phyloP scores from a whole-genome alignment of 2,113 vertebrate species.

The Prietella phreatophila region DNA sequence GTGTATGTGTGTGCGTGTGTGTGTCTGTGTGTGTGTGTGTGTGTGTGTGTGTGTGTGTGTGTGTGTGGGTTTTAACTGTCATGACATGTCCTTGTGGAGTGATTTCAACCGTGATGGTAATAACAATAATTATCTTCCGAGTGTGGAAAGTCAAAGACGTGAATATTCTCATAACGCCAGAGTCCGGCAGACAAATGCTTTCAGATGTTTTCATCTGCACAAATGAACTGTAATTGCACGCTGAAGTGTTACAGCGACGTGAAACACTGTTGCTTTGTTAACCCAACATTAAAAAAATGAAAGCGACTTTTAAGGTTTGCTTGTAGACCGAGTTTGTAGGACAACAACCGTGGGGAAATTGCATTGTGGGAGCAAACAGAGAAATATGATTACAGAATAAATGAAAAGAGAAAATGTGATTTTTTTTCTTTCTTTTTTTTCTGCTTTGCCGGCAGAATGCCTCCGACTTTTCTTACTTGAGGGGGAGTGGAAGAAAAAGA shows the following conservation, averaged over 20 bases:
- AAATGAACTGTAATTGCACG: conserved; percentile 76
- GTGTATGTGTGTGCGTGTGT: conserved; percentile 35
- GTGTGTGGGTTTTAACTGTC: conserved; percentile 62
- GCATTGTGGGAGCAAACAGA: conserved; percentile 19
- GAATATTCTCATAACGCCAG: conserved; percentile 72
- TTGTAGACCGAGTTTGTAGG: conserved; percentile 29
- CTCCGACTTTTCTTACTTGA: conserved; percentile 55
- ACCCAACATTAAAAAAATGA: conserved; percentile 8
- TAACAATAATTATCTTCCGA: conserved; percentile 81
- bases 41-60: conserved; percentile 7
- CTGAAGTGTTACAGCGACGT: conserved; percentile 58
- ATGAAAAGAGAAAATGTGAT: conserved; percentile 47
- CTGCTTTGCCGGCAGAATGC: conserved; percentile 37
- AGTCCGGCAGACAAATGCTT: conserved; percentile 66
- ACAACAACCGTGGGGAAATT: conserved; percentile 30
- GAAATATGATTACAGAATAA: conserved; percentile 49
- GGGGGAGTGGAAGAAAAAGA: conserved; percentile 48
- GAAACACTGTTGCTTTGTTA: conserved; percentile 35
- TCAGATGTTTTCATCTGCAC: conserved; percentile 68
- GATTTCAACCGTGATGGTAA: conserved; percentile 80
- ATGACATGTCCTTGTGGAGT: conserved; percentile 76
- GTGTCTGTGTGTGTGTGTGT: no score
- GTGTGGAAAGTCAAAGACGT: conserved; percentile 73
- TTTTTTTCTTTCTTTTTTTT: neutral
- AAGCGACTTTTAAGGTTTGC: conserved; percentile 12